Evolutionary conservation across 2,888 invertebrate species (phyloP), one percentile per base, ranked within the genome.

Genomic region (Periphyllus acericola): DNA sequence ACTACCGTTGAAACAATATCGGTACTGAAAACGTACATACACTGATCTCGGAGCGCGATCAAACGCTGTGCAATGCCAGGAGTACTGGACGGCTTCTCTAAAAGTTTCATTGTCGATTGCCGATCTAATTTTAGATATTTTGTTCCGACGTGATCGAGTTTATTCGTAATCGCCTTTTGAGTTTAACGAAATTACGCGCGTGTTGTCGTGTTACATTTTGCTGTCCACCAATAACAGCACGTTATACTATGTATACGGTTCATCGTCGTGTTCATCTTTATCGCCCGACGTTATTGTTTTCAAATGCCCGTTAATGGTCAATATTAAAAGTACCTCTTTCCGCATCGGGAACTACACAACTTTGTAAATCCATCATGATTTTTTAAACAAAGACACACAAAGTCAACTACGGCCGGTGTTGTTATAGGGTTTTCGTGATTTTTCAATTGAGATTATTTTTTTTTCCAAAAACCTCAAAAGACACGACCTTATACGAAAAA

Each of bases 51-150:
- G 21, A 5, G 60, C 6, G 4, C 9, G 21, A 60, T 60, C 60
- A 25, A 60, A 21, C 60, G 25, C n/a, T 25, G 9, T 25, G 9
- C 25, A 25, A 46, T 46, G 46, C 46, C 46, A 5, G 46, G 46
- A 60, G 5, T 60, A 4, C 3, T 21, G 9, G 3, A 1, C 60
- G 9, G 60, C 9, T 19, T 3, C 60, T 60, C 2, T 19, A 60
- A 21, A 60, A 60, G 60, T 60, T 60, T 60, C 60, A 19, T 25
- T 25, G 60, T 60, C 21, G 25, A 60, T 60, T 60, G 25, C 60
- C 25, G 84, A 36, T 19, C 76, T 87, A 40, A 40, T 29, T 29
- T 79, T 46, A 79, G 46, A 40, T n/a, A n/a, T n/a, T 79, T 60
- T 25, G 60, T 60, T 25, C 21, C 60, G 5, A 60, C 60, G 5